A percentile compares a stretch with the other conserved stretches of the same genome.
These are phyloP conservation scores for Heliconius melpomene DNA, from an alignment of 1,140 invertebrate genomes.

Conservation along the genomic window DNA sequence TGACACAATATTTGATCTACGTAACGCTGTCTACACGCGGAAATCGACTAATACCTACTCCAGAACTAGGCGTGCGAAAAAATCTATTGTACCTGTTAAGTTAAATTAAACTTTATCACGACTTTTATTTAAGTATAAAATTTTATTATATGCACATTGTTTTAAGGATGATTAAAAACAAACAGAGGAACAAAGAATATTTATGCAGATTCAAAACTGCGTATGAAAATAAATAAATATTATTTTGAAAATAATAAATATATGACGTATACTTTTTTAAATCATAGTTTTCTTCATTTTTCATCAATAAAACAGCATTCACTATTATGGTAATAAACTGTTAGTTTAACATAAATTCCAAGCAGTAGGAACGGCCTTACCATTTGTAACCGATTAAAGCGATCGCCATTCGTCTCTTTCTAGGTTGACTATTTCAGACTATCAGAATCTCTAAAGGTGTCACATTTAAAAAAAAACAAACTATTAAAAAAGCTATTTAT, in stretches of 20 bases:
- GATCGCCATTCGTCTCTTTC: conserved; percentile 36
- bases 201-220: background rate
- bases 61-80: conserved; percentile 19
- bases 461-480: background rate
- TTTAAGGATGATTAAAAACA: background rate
- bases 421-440: conserved; percentile 32
- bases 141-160: background rate
- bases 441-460: conserved; percentile 17
- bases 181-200: background rate
- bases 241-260: background rate
- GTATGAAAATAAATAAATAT: too few species aligned
- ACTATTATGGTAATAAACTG: conserved; percentile 41
- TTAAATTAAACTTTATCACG: background rate
- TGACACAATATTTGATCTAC: conserved; percentile 53
- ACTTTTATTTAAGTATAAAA: background rate
- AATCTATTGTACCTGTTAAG: conserved; percentile 6
- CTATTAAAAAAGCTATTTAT: background rate
- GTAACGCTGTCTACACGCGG: conserved; percentile 43
- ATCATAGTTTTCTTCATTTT: conserved; percentile 15
- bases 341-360: conserved; percentile 40
- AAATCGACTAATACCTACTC: conserved; percentile 30
- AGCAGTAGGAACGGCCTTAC: conserved; percentile 36
- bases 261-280: background rate
- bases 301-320: conserved; percentile 34
- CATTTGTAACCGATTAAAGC: conserved; percentile 36